Conservation (phyloP, 2,888 invertebrate genomes). For the Lithosia quadra region DNA sequence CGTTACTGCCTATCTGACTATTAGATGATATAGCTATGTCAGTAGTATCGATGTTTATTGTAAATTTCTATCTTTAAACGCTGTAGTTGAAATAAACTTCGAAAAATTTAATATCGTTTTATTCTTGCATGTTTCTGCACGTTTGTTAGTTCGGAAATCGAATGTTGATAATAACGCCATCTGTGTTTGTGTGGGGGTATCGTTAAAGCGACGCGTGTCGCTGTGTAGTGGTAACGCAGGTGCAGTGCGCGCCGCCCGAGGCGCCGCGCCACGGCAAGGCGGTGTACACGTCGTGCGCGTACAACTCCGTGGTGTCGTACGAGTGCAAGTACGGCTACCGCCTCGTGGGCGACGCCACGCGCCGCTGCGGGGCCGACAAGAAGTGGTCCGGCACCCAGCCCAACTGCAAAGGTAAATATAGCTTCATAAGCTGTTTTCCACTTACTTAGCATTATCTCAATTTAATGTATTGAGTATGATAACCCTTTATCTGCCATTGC, state of each 20-base stretch:
- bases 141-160: conserved; percentile 19
- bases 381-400: conserved; percentile 98
- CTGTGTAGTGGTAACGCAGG: conserved; percentile 94
- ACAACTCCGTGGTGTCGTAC: conserved; percentile 98
- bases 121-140: conserved; percentile 70
- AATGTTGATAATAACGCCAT: conserved; percentile 59
- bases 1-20: conserved; percentile 76
- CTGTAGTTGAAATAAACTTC: conserved; percentile 80
- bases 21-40: conserved; percentile 74
- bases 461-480: too few relatives aligned
- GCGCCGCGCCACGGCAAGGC: conserved; percentile 97
- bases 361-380: conserved; percentile 97
- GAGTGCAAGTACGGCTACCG: conserved; percentile 98
- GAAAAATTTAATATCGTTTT: conserved; percentile 70
- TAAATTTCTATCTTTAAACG: conserved; percentile 76
- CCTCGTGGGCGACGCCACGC: conserved; percentile 95
- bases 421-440: not conserved
- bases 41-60: conserved; percentile 78
- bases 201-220: conserved; percentile 82
- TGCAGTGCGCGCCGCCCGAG: conserved; percentile 96
- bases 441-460: too few relatives aligned
- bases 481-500: too few relatives aligned
- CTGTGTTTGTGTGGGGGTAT: conserved; percentile 60
- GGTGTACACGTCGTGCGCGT: conserved; percentile 96
- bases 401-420: conserved; percentile 93